A percentile compares a stretch with the other conserved stretches of the same genome.
phyloP scores from a whole-genome alignment of 1,140 invertebrate species.

The Drosophila pseudoananassae region DNA sequence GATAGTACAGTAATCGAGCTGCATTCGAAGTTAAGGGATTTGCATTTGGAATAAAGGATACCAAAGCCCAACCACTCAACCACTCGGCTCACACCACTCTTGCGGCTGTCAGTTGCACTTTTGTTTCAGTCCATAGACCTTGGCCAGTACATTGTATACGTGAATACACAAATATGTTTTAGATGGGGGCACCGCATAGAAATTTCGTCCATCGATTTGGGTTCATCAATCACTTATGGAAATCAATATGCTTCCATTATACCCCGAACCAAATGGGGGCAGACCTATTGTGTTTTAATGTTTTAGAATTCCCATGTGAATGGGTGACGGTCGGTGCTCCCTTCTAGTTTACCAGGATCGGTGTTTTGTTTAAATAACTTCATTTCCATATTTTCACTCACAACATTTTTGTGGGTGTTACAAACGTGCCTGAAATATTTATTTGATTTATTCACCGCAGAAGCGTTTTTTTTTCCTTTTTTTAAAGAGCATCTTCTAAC shows the following conservation, averaged over 20 bases:
- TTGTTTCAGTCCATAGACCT: slow-evolving; percentile 41
- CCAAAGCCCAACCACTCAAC: slow-evolving; percentile 10
- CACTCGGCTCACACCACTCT: slow-evolving; percentile 4
- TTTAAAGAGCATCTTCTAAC: slow-evolving; percentile 3
- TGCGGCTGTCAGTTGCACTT: slow-evolving; percentile 56
- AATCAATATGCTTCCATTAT: slow-evolving; percentile 57
- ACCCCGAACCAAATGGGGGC: slow-evolving; percentile 6
- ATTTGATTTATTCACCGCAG: background rate
- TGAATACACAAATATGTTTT: slow-evolving; percentile 18
- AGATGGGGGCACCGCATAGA: slow-evolving; percentile 12
- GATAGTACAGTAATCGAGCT: slow-evolving; percentile 34
- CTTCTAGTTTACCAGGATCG: slow-evolving; percentile 9
- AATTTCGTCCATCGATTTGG: slow-evolving; percentile 40
- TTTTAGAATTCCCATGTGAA: slow-evolving; percentile 40
- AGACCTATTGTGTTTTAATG: slow-evolving; percentile 40
- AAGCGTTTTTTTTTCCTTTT: background rate
- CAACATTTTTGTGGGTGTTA: slow-evolving; percentile 9
- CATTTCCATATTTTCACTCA: slow-evolving; percentile 11
- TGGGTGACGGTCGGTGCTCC: background rate
- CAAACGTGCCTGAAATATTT: slow-evolving; percentile 20
- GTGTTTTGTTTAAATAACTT: slow-evolving; percentile 37
- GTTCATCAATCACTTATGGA: slow-evolving; percentile 60
- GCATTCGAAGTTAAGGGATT: slow-evolving; percentile 48
- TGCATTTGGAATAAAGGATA: slow-evolving; percentile 57
- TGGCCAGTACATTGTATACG: background rate